A percentile compares a stretch with the other conserved stretches of the same genome.
Conservation (phyloP, 1,140 invertebrate species). For the Eubasilissa regina region DNA sequence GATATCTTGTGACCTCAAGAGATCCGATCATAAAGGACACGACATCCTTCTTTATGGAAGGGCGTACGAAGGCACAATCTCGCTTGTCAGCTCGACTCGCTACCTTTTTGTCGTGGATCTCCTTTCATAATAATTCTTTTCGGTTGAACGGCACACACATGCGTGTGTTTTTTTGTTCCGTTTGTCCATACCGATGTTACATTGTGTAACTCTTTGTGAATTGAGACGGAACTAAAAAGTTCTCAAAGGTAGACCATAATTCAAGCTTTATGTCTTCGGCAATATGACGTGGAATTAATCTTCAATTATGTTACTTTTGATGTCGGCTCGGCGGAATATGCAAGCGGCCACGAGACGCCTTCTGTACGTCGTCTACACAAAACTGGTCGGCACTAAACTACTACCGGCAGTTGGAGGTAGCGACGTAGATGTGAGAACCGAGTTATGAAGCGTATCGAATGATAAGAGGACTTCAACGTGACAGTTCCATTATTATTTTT, state of each 20-base stretch:
- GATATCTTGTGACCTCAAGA: conserved; percentile 35
- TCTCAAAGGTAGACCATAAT: conserved; percentile 53
- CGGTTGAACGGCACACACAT: conserved; percentile 51
- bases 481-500: neutral
- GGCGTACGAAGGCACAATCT: neutral
- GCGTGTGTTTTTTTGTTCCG: conserved; percentile 51
- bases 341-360: neutral
- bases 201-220: conserved; percentile 57
- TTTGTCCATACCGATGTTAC: conserved; percentile 53
- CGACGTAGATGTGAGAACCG: neutral
- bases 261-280: conserved; percentile 58
- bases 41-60: conserved; percentile 6
- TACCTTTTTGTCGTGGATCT: conserved; percentile 54
- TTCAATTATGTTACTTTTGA: conserved; percentile 59
- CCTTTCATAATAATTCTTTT: conserved; percentile 59
- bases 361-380: conserved; percentile 38
- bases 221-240: conserved; percentile 56
- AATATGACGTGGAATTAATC: conserved; percentile 59
- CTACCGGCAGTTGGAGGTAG: neutral
- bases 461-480: neutral
- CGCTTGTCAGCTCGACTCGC: neutral
- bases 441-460: conserved; percentile 22
- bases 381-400: conserved; percentile 17
- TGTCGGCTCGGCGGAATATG: conserved; percentile 38
- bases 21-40: neutral